Conservation (phyloP, 2,888 invertebrate species). For the Pachymerium ferrugineum region DNA sequence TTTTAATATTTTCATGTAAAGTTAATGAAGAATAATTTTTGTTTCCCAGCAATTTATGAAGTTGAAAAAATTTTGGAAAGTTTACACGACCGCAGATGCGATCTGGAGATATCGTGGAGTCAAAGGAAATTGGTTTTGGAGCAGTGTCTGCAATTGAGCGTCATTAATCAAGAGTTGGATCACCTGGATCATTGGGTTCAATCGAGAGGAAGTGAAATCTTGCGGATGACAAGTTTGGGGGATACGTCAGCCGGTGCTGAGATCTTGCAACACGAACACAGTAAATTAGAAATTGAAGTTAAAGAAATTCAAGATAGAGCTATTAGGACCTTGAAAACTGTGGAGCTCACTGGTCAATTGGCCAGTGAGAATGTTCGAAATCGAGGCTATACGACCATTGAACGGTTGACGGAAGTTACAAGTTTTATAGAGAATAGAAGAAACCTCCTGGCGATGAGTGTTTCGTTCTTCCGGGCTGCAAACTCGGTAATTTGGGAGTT, state of each 20-base stretch:
- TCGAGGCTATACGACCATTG: slow-evolving; percentile 61
- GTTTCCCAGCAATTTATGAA: slow-evolving; percentile 57
- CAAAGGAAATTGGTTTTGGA: slow-evolving; percentile 68
- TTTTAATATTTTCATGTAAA: background rate
- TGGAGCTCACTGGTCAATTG: slow-evolving; percentile 67
- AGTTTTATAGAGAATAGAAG: slow-evolving; percentile 65
- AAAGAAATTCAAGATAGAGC: slow-evolving; percentile 68
- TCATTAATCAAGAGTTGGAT: slow-evolving; percentile 60
- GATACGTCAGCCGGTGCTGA: slow-evolving; percentile 65
- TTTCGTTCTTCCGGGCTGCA: slow-evolving; percentile 64
- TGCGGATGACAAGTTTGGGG: slow-evolving; percentile 58
- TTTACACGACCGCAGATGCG: slow-evolving; percentile 66
- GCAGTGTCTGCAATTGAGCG: slow-evolving; percentile 67
- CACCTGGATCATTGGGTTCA: slow-evolving; percentile 56
- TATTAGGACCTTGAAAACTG: slow-evolving; percentile 68
- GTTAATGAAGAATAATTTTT: background rate
- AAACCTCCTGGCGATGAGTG: slow-evolving; percentile 60
- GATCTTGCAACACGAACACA: slow-evolving; percentile 62
- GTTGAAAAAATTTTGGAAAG: slow-evolving; percentile 70
- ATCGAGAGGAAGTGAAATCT: slow-evolving; percentile 55
- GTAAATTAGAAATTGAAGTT: slow-evolving; percentile 64
- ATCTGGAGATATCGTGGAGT: slow-evolving; percentile 62
- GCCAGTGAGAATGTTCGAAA: slow-evolving; percentile 59
- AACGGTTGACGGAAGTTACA: slow-evolving; percentile 63
- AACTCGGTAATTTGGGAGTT: slow-evolving; percentile 55